Evolutionary conservation across 2,888 invertebrate species (phyloP).

Genomic region (Clivina fossor): DNA sequence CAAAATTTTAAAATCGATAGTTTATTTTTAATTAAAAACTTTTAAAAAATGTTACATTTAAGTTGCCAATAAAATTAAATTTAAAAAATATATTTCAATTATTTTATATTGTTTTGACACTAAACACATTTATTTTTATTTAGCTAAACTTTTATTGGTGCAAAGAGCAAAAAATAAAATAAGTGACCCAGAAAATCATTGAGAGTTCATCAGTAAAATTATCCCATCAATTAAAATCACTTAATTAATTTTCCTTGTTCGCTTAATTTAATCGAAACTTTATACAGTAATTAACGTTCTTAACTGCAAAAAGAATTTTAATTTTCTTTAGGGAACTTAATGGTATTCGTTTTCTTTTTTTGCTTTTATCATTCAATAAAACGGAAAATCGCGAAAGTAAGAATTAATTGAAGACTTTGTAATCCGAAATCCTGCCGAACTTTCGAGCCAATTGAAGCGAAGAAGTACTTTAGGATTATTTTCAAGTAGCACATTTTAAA

Average conservation of each 20-base stretch:
- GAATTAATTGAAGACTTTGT: constrained; percentile 31
- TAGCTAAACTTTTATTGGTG: too few species aligned
- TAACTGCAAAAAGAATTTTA: constrained; percentile 31
- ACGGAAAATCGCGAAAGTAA: constrained; percentile 23
- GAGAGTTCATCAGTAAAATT: constrained; percentile 23
- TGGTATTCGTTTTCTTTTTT: constrained; percentile 30
- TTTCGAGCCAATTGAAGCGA: too few species aligned
- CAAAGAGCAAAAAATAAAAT: background rate
- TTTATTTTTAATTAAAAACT: too few species aligned
- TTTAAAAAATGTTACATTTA: too few species aligned
- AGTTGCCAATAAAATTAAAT: too few species aligned
- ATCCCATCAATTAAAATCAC: constrained; percentile 29
- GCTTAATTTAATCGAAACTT: constrained; percentile 34
- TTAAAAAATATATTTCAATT: too few species aligned
- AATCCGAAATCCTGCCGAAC: too few species aligned
- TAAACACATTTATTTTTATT: too few species aligned
- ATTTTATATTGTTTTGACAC: constrained; percentile 4
- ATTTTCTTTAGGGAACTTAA: constrained; percentile 32
- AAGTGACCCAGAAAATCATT: constrained; percentile 17
- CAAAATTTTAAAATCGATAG: too few species aligned
- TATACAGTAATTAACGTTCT: constrained; percentile 33
- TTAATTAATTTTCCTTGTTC: constrained; percentile 30
- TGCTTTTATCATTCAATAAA: constrained; percentile 31
- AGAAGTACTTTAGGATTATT: too few species aligned
- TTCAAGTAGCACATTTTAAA: too few species aligned